These are phyloP conservation scores for Heterodera schachtii DNA, from an alignment of 1,140 invertebrate species.

Conservation along the genomic window DNA sequence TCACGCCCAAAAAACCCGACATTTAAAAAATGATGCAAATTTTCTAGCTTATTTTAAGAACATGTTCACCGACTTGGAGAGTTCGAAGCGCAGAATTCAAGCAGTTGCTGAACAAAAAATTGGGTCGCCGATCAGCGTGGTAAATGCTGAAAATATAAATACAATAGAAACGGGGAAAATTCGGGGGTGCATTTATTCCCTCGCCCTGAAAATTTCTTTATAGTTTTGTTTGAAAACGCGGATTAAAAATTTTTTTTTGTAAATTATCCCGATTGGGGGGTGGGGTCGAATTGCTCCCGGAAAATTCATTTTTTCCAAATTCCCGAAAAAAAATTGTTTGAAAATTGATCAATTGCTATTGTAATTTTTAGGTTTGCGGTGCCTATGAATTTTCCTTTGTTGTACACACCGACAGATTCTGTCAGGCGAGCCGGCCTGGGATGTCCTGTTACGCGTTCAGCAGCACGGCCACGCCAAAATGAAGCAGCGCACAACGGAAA, in stretches of 20 bases:
- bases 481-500: background rate
- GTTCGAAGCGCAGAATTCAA: conserved; percentile 38
- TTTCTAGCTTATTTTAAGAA: conserved; percentile 3
- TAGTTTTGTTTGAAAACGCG: too few species aligned
- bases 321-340: too few species aligned
- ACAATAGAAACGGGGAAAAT: too few species aligned
- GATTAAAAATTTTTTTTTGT: too few species aligned
- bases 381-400: conserved; percentile 35
- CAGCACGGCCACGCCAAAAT: conserved; percentile 4
- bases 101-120: conserved; percentile 11
- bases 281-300: too few species aligned
- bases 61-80: conserved; percentile 35
- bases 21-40: background rate
- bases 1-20: background rate
- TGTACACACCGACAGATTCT: conserved; percentile 36
- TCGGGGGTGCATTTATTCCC: too few species aligned
- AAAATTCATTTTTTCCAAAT: too few species aligned
- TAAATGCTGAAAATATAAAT: background rate
- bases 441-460: conserved; percentile 34
- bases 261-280: too few species aligned
- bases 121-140: conserved; percentile 14
- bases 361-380: conserved; percentile 25
- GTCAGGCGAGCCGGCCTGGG: conserved; percentile 19
- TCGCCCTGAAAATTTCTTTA: too few species aligned
- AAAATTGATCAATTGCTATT: too few species aligned